Evolutionary conservation across 1,140 invertebrate genomes (phyloP), one percentile per base, ranked within the genome.

Genomic region (Pristionchus pacificus): DNA sequence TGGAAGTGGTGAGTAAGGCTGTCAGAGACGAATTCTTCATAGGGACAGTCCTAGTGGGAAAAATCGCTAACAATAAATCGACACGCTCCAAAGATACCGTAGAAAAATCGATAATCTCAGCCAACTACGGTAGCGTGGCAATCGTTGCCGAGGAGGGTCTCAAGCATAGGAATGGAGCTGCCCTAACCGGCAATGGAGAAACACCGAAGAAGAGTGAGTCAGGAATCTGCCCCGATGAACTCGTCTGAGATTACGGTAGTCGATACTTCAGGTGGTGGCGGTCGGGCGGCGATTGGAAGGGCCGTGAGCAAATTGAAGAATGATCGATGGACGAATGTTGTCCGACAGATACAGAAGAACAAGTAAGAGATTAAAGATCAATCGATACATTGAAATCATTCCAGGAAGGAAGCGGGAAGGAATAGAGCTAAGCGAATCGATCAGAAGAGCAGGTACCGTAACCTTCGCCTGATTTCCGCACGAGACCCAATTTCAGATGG

Each of bases 351-450:
- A 19, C 77, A 78, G 29, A 69, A 77, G 32, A 79, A 79, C 33
- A 78, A 78, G 77, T 78, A 33, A 65, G 77, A 31, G n/a, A 55
- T 60, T 58, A 15, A 25, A 19, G 31, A n/a, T 28, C 32, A 63
- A 64, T 28, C 15, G n/a, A 59, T 14, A 62, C 33, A 64, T 29
- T 2, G 6, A n/a, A n/a, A 2, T n/a, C 1, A 33, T 62, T 78
- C 64, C 60, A 77, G 77, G 28, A 77, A 77, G 60, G 71, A 77
- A 13, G 65, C 67, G 29, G 75, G 74, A 24, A 38, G 75, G 14
- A 66, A 76, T 58, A 67, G 77, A 68, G 77, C 77, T 2, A 78
- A 79, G 55, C 68, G 66, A 65, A 78, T 78, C 33, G 77, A 78
- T 55, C 78, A 78, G 49, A 76, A 63, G 28, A 71, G 67, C 19